Evolutionary conservation across 2,888 invertebrate genomes (phyloP), one percentile per base, ranked within the genome.

Genomic region (Drosophila hamatofila): DNA sequence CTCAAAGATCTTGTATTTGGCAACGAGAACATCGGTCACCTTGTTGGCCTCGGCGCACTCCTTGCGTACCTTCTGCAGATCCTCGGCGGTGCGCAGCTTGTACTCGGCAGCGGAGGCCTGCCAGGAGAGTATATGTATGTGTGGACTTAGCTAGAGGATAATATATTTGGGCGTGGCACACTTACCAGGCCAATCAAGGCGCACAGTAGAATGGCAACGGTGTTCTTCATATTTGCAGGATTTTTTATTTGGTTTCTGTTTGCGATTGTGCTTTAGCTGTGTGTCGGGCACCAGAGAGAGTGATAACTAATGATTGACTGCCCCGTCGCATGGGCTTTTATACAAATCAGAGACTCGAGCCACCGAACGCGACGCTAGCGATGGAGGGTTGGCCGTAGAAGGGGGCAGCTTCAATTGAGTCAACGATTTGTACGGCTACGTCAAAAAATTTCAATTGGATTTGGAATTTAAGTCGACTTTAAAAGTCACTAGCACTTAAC

Each of bases 1-100:
- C 18, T 93, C 92, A 72, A 91, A 92, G 66, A 90, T 89, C 86
- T 92, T 93, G 85, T 91, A 93, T 74, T 93, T 92, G 65, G 92
- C 92, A 57, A 92, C 86, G 63, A 91, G 76, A 3, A 84, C 92
- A 37, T 90, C 88, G 8, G 93, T 83, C 42, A 93, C 90, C 69
- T 91, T 92, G 68, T 91, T 90, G 39, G 89, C 75, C 58, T 88
- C 89, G 39, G 90, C 90, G 69, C 93, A 93, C 74, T 92, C 92
- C 78, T 91, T 91, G 69, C 93, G 91, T 27, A 87, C 90, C 62
- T 86, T 90, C 63, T 90, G 83, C 54, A 93, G 83, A 80, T 93
- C 92, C 67, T 93, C 92, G 51, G 90, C 89, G 41, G 90, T 92
- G 68, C 92, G 92, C 21, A 93, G 64, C 75, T 91, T 91, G 83